Conservation (phyloP, 2,113 vertebrate species). For the Alosa alosa region DNA sequence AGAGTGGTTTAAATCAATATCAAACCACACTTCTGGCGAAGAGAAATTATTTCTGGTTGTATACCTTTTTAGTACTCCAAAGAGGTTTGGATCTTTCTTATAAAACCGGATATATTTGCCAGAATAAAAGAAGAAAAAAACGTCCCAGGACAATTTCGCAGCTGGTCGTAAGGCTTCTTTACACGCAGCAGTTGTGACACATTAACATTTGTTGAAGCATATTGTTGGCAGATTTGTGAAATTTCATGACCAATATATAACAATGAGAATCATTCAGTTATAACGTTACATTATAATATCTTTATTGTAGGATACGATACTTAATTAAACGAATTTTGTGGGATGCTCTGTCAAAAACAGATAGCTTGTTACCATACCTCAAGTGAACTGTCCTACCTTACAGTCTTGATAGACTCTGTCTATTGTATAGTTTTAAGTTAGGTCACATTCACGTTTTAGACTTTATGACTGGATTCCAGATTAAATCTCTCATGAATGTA, state of each 20-base stretch:
- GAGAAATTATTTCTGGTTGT: constrained; percentile 50
- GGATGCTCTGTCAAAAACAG: not conserved
- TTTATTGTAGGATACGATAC: not conserved
- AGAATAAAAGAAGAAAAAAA: not conserved
- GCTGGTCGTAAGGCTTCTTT: not conserved
- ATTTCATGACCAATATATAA: not conserved
- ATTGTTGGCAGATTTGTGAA: not conserved
- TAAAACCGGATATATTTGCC: not conserved
- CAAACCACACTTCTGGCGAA: constrained; percentile 52
- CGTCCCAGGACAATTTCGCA: not conserved
- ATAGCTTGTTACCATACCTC: not conserved
- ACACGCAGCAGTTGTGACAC: not conserved
- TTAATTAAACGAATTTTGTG: not conserved
- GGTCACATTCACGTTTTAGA: not conserved
- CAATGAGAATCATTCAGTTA: not conserved
- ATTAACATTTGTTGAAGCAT: not conserved
- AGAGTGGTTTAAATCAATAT: constrained; percentile 62
- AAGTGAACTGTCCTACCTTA: not conserved
- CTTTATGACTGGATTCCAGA: not conserved
- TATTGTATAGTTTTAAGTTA: not conserved
- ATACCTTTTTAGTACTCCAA: constrained; percentile 34
- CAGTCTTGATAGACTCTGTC: not conserved
- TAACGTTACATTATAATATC: not conserved
- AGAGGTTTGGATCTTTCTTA: constrained; percentile 51
- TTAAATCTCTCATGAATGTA: not conserved